These are phyloP conservation scores for Hirtodrosophila cameraria DNA, from an alignment of 2,888 invertebrate genomes.

Conservation along the genomic window DNA sequence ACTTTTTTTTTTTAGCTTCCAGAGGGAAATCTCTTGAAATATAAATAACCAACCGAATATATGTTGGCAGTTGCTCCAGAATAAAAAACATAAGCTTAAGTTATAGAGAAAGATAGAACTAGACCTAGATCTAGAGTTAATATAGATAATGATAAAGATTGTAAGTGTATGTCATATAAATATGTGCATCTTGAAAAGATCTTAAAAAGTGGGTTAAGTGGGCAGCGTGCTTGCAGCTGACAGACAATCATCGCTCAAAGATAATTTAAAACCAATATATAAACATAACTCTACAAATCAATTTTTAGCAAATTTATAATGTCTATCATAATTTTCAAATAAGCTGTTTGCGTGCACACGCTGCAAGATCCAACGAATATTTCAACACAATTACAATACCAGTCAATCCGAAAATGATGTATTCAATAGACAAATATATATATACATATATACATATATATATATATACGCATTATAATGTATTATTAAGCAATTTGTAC, in stretches of 20 bases:
- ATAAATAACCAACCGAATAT: constrained; percentile 15
- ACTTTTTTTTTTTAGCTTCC: constrained; percentile 37
- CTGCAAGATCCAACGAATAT: constrained; percentile 37
- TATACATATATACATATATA: constrained; percentile 16
- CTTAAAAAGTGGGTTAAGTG: constrained; percentile 9
- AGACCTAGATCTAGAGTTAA: too few relatives aligned
- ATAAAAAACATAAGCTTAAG: not conserved
- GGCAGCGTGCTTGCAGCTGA: constrained; percentile 69
- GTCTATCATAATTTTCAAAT: constrained; percentile 13
- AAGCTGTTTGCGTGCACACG: constrained; percentile 38
- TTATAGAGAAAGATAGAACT: too few relatives aligned
- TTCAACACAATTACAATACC: not conserved
- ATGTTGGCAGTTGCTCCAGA: constrained; percentile 24
- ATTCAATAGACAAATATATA: constrained; percentile 8
- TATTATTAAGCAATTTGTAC: constrained; percentile 56
- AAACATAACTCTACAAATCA: constrained; percentile 12
- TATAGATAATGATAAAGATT: not conserved
- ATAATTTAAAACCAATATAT: constrained; percentile 16
- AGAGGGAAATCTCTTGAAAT: constrained; percentile 42
- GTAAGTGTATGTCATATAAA: constrained; percentile 32
- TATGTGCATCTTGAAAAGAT: not conserved
- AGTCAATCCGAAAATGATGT: constrained; percentile 15
- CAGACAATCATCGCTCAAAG: constrained; percentile 76
- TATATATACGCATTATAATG: constrained; percentile 24
- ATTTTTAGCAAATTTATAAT: constrained; percentile 48